Evolutionary conservation across 2,113 vertebrate genomes (phyloP).

Genomic region (Gnathonemus echidnorhynchus): DNA sequence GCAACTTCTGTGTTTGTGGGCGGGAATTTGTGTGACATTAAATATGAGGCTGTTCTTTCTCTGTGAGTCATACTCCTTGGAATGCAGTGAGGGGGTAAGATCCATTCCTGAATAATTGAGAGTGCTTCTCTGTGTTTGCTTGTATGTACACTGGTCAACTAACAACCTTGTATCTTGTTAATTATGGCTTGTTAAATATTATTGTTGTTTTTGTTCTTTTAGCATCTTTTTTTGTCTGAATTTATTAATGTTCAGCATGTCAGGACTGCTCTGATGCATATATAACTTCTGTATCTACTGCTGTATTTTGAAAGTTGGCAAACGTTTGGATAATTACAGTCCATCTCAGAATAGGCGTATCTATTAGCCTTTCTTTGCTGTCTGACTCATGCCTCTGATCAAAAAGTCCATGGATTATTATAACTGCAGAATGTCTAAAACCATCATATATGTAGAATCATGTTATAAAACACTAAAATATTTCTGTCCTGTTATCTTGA

Average conservation of each 20-base stretch:
- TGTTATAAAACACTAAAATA: background rate
- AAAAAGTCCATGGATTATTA: background rate
- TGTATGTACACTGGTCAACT: background rate
- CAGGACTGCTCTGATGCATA: no score
- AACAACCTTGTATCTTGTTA: background rate
- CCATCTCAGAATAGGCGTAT: background rate
- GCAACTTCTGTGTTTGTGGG: conserved; percentile 44
- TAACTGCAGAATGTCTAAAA: background rate
- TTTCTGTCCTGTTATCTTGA: background rate
- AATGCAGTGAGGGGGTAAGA: conserved; percentile 55
- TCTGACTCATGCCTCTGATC: conserved; percentile 2
- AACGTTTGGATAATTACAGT: background rate
- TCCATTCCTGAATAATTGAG: conserved; percentile 1
- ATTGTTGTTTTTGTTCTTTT: background rate
- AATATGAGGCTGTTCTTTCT: conserved; percentile 55
- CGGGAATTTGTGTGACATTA: conserved; percentile 47
- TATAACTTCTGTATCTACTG: background rate
- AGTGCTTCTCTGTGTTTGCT: background rate
- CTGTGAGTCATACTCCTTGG: conserved; percentile 40
- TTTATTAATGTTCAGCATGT: background rate
- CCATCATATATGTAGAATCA: background rate
- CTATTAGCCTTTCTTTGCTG: background rate
- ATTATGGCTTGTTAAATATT: background rate
- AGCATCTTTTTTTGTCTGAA: background rate
- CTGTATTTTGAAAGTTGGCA: background rate